Conservation (phyloP, 2,113 vertebrate species). For the Alouatta palliata region DNA sequence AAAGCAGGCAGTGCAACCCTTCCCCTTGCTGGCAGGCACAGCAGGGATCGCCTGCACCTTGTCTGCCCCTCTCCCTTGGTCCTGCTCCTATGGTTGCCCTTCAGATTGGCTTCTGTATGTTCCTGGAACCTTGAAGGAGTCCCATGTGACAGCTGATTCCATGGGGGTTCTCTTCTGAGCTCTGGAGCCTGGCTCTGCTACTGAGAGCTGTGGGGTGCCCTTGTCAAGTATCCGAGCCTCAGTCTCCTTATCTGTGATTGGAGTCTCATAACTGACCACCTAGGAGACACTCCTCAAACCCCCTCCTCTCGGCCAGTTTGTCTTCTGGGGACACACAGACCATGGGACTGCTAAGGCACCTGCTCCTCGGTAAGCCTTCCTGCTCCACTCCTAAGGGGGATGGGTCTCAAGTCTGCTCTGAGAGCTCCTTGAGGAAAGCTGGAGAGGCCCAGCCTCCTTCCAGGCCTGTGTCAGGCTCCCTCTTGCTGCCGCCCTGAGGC, state of each 20-base stretch:
- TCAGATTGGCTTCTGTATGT: background rate
- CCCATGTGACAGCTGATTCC: background rate
- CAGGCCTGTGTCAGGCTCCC: background rate
- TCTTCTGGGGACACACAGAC: background rate
- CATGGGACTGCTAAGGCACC: no score
- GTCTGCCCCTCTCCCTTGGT: background rate
- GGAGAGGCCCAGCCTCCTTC: background rate
- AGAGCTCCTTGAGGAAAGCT: background rate
- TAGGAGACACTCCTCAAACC: background rate
- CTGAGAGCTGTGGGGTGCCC: background rate
- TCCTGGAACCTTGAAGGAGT: background rate
- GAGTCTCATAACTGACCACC: background rate
- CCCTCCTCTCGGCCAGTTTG: background rate
- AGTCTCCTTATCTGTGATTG: background rate
- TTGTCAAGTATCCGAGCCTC: background rate
- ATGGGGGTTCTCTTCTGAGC: background rate
- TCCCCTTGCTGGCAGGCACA: background rate
- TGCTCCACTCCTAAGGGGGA: accelerated
- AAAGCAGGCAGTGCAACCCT: background rate
- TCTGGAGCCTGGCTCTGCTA: background rate
- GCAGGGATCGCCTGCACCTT: background rate
- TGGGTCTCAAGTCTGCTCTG: background rate
- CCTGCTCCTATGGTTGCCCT: background rate
- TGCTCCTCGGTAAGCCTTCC: background rate
- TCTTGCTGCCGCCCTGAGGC: background rate